Evolutionary conservation across 2,113 vertebrate species (phyloP), one percentile per base, ranked within the genome.

Genomic region (Hemibagrus wyckioides): DNA sequence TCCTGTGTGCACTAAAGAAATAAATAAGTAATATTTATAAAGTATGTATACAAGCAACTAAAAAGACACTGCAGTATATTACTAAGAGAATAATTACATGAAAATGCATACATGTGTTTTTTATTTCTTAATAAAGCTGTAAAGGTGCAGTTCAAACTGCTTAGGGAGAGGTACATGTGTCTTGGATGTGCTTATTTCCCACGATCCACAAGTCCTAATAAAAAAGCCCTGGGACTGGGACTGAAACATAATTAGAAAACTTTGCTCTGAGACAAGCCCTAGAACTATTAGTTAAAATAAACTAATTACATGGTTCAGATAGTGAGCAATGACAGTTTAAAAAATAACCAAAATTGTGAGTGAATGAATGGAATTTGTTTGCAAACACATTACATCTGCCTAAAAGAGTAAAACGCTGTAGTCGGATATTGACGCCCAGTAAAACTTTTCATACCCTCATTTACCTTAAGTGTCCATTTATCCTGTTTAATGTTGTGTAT

Each of bases 391-490:
- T 36, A 25, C n/a, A 61, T 86, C 75, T 80, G 57, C 61, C 57
- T 19, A 75, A 75, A 75, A 75, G 54, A 63, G 28, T 23, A 84
- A 85, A 81, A 39, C 65, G 28, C 76, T 85, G 1, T 67, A 82
- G 83, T 82, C 61, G 17, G 10, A 36, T 75, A 88, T 84, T 23
- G 52, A 61, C n/a, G 5, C 25, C n/a, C 17, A 2, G 36, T 85
- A 81, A 80, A 85, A 90, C 79, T 85, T 88, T 83, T 84, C 63
- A 88, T 81, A 75, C 80, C 56, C 80, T 86, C 28, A 84, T 90
- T 90, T 88, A 84, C 75, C 48, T 90, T 90, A 86, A 85, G 87
- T 86, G 67, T 90, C 86, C 39, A 86, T 90, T 88, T 80, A 86
- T 88, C 50, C 89, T 88, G 85, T 65, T 77, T 90, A 90, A 86